phyloP scores from a whole-genome alignment of 2,888 invertebrate genomes.

The Xestia sexstrigata region DNA sequence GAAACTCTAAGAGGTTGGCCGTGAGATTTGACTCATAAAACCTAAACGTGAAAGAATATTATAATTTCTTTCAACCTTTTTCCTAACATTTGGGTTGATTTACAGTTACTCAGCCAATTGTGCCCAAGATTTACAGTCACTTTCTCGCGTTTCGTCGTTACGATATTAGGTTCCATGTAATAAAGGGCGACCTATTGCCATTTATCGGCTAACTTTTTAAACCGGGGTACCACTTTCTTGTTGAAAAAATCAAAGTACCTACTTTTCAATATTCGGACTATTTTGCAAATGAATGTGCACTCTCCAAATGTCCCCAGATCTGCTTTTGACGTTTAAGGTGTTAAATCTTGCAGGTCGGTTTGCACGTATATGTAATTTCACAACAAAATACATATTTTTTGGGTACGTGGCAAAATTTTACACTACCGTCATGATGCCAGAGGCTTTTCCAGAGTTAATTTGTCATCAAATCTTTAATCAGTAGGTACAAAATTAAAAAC shows the following conservation, averaged over 20 bases:
- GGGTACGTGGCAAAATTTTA: background rate
- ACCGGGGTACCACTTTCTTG: background rate
- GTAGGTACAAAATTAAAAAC: background rate
- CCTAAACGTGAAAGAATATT: background rate
- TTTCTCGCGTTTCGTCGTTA: constrained; percentile 21
- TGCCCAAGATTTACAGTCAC: constrained; percentile 31
- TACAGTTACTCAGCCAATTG: constrained; percentile 23
- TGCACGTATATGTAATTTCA: too few species aligned
- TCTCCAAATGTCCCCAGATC: background rate
- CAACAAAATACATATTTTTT: background rate
- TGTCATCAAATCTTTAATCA: background rate
- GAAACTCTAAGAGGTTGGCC: background rate
- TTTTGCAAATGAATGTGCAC: background rate
- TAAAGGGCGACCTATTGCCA: background rate
- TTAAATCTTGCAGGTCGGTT: too few species aligned
- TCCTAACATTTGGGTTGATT: constrained; percentile 3
- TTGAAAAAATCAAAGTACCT: background rate
- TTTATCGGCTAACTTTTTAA: constrained; percentile 1
- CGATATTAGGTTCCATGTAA: constrained; percentile 32
- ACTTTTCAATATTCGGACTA: background rate
- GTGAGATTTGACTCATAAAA: background rate
- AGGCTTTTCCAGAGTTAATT: too few species aligned
- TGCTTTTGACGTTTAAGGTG: background rate
- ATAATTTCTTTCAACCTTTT: constrained; percentile 1
- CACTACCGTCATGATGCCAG: too few species aligned